Percentiles rank a stretch among this genome's conserved stretches.
Evolutionary conservation across 2,888 invertebrate species (phyloP).

Genomic region (Conops quadrifasciatus): DNA sequence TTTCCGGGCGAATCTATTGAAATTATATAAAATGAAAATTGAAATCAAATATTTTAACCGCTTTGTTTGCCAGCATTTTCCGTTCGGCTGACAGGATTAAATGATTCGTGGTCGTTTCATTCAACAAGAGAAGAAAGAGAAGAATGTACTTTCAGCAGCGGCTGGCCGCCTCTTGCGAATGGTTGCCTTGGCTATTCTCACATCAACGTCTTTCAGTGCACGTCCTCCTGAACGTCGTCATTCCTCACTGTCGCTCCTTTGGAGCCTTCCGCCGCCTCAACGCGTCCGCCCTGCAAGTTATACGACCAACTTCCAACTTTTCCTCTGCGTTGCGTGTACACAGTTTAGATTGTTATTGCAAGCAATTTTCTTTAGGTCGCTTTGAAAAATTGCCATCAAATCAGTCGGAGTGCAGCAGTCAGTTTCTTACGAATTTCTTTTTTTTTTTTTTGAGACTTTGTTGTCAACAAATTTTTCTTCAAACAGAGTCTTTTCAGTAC

Average conservation of each 20-base stretch:
- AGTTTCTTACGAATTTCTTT: too few relatives aligned
- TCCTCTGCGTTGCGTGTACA: background rate
- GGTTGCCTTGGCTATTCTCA: too few relatives aligned
- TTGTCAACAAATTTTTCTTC: background rate
- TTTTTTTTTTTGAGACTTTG: background rate
- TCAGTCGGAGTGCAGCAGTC: background rate
- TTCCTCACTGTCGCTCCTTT: too few relatives aligned
- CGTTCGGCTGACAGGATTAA: constrained; percentile 30
- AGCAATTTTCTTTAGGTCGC: background rate
- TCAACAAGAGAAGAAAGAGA: background rate
- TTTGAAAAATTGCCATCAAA: constrained; percentile 14
- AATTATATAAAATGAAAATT: constrained; percentile 32
- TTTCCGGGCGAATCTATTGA: constrained; percentile 25
- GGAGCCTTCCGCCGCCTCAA: too few relatives aligned
- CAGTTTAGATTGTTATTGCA: constrained; percentile 29
- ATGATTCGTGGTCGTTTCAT: constrained; percentile 20
- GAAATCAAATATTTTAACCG: constrained; percentile 32
- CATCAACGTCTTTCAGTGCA: too few relatives aligned
- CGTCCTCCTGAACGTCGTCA: too few relatives aligned
- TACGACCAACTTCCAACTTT: too few relatives aligned
- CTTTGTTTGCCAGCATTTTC: constrained; percentile 19
- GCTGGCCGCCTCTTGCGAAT: too few relatives aligned
- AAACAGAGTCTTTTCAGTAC: background rate
- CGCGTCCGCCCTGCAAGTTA: too few relatives aligned
- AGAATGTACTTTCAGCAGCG: too few relatives aligned